phyloP scores from a whole-genome alignment of 2,888 invertebrate genomes.

The Melanargia galathea region DNA sequence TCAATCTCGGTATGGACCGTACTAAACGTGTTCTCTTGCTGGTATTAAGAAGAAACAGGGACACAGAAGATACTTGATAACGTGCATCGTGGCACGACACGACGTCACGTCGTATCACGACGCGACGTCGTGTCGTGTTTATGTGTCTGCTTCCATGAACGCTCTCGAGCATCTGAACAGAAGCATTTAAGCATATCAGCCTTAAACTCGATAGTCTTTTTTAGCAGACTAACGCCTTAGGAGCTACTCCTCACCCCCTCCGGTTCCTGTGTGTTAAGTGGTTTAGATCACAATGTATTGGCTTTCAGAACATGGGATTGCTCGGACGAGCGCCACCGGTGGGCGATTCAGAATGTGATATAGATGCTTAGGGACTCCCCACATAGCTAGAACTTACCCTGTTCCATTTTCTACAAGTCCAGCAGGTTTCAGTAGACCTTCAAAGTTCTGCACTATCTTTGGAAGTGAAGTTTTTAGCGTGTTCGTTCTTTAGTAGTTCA shows the following conservation, averaged over 20 bases:
- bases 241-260: not conserved
- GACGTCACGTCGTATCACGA: too few relatives aligned
- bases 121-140: too few relatives aligned
- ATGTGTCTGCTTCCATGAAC: too few relatives aligned
- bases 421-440: not conserved
- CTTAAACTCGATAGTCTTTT: too few relatives aligned
- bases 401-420: not conserved
- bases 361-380: constrained; percentile 2
- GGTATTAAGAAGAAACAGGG: too few relatives aligned
- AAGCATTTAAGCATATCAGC: too few relatives aligned
- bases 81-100: too few relatives aligned
- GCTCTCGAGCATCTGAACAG: too few relatives aligned
- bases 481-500: not conserved
- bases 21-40: too few relatives aligned
- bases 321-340: constrained; percentile 9
- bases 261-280: constrained; percentile 1
- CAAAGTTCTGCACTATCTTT: not conserved
- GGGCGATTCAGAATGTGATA: not conserved
- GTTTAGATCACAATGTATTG: constrained; percentile 10
- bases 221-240: too few relatives aligned
- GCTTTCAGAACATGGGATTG: constrained; percentile 7
- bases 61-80: too few relatives aligned
- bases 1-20: too few relatives aligned
- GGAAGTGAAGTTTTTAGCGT: not conserved
- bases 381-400: not conserved